phyloP scores from a whole-genome alignment of 2,888 invertebrate genomes.

The Ernsta delagoae region DNA sequence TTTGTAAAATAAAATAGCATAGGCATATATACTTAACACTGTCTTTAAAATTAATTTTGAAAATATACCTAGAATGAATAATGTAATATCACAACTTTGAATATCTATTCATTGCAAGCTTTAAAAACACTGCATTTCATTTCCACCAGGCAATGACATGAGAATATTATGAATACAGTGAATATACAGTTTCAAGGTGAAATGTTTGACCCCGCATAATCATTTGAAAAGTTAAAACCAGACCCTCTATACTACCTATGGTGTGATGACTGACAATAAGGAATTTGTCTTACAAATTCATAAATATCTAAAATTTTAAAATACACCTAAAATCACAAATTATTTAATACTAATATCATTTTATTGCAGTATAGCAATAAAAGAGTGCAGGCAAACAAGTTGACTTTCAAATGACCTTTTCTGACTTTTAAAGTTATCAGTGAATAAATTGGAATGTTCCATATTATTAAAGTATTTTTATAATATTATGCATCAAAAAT shows the following conservation, averaged over 20 bases:
- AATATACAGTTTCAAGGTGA: conserved; percentile 53
- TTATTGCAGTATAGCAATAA: conserved; percentile 17
- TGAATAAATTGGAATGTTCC: conserved; percentile 48
- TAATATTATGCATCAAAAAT: conserved; percentile 41
- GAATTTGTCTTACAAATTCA: conserved; percentile 10
- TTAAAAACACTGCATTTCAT: conserved; percentile 1
- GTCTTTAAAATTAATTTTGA: too few species aligned
- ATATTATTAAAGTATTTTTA: conserved; percentile 36
- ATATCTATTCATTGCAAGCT: conserved; percentile 4
- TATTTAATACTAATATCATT: conserved; percentile 19
- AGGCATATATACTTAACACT: too few species aligned
- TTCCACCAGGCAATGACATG: conserved; percentile 25
- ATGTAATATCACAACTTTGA: conserved; percentile 22
- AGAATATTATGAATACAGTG: conserved; percentile 41
- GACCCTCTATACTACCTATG: conserved; percentile 21
- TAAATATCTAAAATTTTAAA: conserved; percentile 12
- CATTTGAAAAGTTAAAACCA: conserved; percentile 44
- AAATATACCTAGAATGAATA: neutral
- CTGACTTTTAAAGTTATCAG: conserved; percentile 28
- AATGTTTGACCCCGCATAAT: conserved; percentile 58
- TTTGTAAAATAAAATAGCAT: too few species aligned
- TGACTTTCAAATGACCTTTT: conserved; percentile 64
- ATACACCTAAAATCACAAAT: conserved; percentile 26
- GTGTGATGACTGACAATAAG: conserved; percentile 38
- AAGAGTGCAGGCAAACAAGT: conserved; percentile 30